phyloP scores from a whole-genome alignment of 2,797 vertebrate species.

The Telmatherina bonti region DNA sequence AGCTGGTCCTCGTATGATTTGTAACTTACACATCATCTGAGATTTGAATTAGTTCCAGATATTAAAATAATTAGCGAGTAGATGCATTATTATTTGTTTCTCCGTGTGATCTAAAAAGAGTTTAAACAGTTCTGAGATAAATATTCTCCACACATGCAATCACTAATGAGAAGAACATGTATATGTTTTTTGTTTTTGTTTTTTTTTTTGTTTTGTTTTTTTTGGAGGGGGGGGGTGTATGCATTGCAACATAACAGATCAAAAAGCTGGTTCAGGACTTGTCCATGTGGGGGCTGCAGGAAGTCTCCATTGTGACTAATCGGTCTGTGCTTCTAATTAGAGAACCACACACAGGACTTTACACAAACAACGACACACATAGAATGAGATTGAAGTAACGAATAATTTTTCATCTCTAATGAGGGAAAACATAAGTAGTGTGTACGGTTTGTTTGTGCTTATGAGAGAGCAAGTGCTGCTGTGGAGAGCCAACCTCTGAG shows the following conservation, averaged over 20 bases:
- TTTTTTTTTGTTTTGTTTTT: background rate
- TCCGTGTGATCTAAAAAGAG: background rate
- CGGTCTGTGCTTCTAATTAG: constrained; percentile 59
- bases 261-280: constrained; percentile 61
- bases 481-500: constrained; percentile 8
- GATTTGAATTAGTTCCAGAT: background rate
- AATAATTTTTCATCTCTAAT: constrained; percentile 5
- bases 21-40: background rate
- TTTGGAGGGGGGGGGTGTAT: constrained; percentile 26
- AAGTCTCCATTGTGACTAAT: constrained; percentile 68
- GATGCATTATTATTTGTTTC: background rate
- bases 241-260: constrained; percentile 46
- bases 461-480: background rate
- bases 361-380: constrained; percentile 10
- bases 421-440: background rate
- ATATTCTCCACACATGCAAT: constrained; percentile 9
- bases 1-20: background rate
- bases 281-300: constrained; percentile 65
- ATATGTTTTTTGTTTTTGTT: background rate
- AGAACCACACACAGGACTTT: constrained; percentile 8
- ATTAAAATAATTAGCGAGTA: background rate
- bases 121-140: background rate
- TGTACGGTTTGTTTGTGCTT: constrained; percentile 12
- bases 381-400: constrained; percentile 7
- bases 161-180: constrained; percentile 2